Evolutionary conservation across 2,113 vertebrate genomes (phyloP).

Genomic region (Alouatta palliata): DNA sequence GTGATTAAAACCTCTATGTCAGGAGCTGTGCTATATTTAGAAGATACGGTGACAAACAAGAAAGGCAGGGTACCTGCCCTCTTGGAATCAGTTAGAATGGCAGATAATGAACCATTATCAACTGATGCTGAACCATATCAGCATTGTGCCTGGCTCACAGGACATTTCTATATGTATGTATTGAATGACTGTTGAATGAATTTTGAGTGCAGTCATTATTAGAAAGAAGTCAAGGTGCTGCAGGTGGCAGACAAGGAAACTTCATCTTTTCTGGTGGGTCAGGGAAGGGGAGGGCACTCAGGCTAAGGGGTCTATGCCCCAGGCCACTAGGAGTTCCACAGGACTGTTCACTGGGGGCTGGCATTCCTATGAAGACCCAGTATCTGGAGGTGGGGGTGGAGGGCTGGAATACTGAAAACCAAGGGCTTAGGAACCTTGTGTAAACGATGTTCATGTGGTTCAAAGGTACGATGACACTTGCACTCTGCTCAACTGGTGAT

Average conservation of each 20-base stretch:
- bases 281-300: neutral
- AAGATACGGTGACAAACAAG: neutral
- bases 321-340: neutral
- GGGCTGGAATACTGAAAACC: neutral
- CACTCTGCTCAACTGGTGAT: neutral
- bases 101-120: neutral
- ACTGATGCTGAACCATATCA: neutral
- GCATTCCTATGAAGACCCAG: neutral
- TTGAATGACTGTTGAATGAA: neutral
- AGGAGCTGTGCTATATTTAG: neutral
- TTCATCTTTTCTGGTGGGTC: neutral
- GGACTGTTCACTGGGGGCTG: neutral
- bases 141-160: neutral
- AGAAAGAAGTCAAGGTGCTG: neutral
- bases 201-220: neutral
- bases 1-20: neutral
- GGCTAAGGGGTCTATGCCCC: neutral
- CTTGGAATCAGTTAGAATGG: neutral
- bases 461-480: neutral
- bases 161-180: neutral
- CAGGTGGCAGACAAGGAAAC: neutral
- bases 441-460: neutral
- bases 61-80: neutral
- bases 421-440: neutral
- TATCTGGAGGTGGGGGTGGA: neutral